phyloP scores from a whole-genome alignment of 1,140 invertebrate genomes.

The Wasmannia auropunctata region DNA sequence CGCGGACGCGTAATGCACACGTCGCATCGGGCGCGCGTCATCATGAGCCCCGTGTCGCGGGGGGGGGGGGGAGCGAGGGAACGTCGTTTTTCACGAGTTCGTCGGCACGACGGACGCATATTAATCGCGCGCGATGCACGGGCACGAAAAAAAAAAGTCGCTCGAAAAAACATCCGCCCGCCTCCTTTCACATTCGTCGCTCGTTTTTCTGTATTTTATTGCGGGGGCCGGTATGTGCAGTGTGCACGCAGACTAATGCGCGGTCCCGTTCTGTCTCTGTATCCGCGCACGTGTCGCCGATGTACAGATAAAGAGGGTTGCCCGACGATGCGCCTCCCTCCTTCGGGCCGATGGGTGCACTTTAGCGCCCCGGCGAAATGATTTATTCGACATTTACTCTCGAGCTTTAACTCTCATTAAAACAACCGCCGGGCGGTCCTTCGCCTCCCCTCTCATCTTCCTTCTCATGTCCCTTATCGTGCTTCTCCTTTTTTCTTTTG shows the following conservation, averaged over 20 bases:
- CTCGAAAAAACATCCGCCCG: constrained; percentile 51
- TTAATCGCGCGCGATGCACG: constrained; percentile 65
- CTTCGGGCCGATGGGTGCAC: constrained; percentile 53
- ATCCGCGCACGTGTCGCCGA: constrained; percentile 54
- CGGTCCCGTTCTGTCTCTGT: constrained; percentile 12
- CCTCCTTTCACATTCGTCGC: constrained; percentile 68
- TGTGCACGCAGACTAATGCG: background rate
- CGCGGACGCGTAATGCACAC: constrained; percentile 28
- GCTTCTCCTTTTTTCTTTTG: background rate
- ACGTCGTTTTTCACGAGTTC: constrained; percentile 53
- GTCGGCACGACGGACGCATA: constrained; percentile 59
- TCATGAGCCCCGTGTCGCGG: constrained; percentile 8
- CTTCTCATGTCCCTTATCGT: background rate
- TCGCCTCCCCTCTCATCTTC: background rate
- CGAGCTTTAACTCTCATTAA: constrained; percentile 83
- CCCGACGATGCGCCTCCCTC: constrained; percentile 52
- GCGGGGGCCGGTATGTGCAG: background rate
- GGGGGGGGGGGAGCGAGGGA: background rate
- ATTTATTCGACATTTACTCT: constrained; percentile 83
- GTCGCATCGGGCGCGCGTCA: constrained; percentile 4
- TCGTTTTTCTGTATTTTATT: constrained; percentile 68
- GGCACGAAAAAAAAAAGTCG: constrained; percentile 38
- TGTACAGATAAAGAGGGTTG: constrained; percentile 66
- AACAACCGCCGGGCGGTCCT: constrained; percentile 76
- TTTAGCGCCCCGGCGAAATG: constrained; percentile 77